Percentiles rank a stretch among this genome's conserved stretches.
Conservation (phyloP, 1,140 invertebrate genomes). For the Procambarus virginalis region DNA sequence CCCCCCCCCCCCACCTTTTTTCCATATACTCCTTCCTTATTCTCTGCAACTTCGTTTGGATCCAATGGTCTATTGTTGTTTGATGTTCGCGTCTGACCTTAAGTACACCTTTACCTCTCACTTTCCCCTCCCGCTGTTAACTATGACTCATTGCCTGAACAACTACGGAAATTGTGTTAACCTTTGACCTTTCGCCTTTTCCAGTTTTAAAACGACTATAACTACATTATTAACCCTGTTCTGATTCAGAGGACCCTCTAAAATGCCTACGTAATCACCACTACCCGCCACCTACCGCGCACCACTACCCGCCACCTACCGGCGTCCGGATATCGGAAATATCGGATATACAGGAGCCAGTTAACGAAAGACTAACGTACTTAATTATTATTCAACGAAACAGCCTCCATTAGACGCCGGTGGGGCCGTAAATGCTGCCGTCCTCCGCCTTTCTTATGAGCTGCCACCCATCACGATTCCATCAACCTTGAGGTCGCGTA, state of each 20-base stretch:
- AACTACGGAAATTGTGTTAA: neutral
- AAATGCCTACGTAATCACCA: neutral
- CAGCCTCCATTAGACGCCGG: slow-evolving; percentile 32
- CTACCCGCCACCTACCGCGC: neutral
- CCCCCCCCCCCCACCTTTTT: no score
- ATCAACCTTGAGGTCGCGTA: slow-evolving; percentile 28
- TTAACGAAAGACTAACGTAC: slow-evolving; percentile 20
- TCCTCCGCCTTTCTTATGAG: slow-evolving; percentile 48
- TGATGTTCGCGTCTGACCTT: no score
- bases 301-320: neutral
- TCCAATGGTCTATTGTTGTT: no score
- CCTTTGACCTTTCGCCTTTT: no score
- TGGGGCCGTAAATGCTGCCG: slow-evolving; percentile 33
- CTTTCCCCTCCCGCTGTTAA: neutral
- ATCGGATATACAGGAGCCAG: slow-evolving; percentile 5
- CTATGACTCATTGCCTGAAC: neutral
- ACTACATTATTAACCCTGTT: no score
- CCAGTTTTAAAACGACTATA: no score
- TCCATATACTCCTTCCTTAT: no score
- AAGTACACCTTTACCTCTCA: no score
- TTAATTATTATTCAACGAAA: slow-evolving; percentile 44
- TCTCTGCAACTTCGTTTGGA: no score
- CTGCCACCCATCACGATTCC: slow-evolving; percentile 43
- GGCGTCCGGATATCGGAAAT: neutral
- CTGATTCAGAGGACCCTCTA: neutral